Conservation (phyloP, 2,888 invertebrate species). For the Sympetrum striolatum region DNA sequence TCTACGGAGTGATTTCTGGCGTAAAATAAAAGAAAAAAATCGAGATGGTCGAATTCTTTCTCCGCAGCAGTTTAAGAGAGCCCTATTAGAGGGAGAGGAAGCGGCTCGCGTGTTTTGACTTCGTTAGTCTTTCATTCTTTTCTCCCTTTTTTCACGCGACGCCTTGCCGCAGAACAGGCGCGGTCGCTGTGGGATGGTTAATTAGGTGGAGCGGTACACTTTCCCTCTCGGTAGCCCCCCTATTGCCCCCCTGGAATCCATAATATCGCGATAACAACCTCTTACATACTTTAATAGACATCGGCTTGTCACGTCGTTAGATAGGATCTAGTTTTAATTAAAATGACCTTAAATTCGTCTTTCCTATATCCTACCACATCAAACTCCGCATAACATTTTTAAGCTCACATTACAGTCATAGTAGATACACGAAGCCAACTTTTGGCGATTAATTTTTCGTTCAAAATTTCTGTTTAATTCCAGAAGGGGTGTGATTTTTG, state of each 20-base stretch:
- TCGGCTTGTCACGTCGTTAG: too few species aligned
- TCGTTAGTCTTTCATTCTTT: neutral
- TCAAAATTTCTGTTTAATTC: too few species aligned
- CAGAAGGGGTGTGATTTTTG: too few species aligned
- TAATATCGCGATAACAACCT: neutral
- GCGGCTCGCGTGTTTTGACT: neutral
- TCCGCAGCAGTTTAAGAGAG: neutral
- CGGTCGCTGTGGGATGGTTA: neutral
- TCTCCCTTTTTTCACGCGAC: neutral
- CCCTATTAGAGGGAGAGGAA: neutral
- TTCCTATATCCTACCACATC: too few species aligned
- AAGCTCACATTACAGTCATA: too few species aligned
- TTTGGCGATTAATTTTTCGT: too few species aligned
- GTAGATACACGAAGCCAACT: too few species aligned
- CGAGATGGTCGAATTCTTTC: neutral
- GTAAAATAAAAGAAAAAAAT: neutral
- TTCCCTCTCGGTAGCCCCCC: neutral
- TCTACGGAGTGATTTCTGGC: conserved; percentile 2
- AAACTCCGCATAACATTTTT: too few species aligned
- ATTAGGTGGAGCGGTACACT: neutral
- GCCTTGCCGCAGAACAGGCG: neutral
- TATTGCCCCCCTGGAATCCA: neutral
- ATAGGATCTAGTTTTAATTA: too few species aligned
- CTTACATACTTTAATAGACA: too few species aligned
- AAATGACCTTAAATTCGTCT: too few species aligned